phyloP scores from a whole-genome alignment of 2,797 vertebrate genomes.

The Eospalax fontanierii region DNA sequence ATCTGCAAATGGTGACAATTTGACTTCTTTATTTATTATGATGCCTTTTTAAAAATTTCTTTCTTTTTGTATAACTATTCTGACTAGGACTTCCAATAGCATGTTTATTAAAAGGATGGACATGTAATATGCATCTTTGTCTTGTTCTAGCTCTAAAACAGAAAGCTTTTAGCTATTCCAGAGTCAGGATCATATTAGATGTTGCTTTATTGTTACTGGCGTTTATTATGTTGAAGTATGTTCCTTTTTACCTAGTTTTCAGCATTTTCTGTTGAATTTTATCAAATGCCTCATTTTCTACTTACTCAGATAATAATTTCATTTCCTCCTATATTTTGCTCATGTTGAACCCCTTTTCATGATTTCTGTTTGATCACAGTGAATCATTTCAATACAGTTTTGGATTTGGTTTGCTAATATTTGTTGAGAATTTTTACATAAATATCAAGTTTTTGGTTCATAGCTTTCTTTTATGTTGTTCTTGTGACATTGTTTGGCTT shows the following conservation, averaged over 20 bases:
- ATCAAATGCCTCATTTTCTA: neutral
- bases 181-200: neutral
- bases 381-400: neutral
- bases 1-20: neutral
- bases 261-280: neutral
- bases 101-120: neutral
- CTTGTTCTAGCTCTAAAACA: neutral
- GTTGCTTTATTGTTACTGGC: neutral
- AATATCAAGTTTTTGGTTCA: neutral
- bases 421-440: neutral
- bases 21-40: neutral
- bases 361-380: neutral
- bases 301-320: neutral
- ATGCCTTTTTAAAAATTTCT: neutral
- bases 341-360: neutral
- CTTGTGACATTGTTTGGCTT: neutral
- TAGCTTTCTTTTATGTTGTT: neutral
- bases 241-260: neutral
- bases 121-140: neutral
- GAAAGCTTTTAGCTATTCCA: neutral
- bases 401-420: neutral
- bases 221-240: neutral
- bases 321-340: neutral
- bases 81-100: neutral
- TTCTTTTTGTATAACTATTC: neutral